Base-by-base conservation (phyloP, 92 coral and sea anemone genomes). In the Umimayanthus kanabou region DNA sequence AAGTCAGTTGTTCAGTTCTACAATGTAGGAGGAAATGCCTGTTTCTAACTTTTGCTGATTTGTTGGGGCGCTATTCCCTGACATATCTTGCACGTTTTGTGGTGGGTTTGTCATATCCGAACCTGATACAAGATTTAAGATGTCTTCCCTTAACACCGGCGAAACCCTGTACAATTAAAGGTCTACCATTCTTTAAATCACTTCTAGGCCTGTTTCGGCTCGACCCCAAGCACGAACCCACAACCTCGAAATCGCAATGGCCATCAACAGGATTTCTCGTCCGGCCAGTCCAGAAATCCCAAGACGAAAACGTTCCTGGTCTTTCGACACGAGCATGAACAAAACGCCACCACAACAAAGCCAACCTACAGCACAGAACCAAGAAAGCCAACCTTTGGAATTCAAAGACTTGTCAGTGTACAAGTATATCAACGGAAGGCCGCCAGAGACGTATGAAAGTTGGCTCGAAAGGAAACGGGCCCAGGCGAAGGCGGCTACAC, bases 401-500 rank as follows among this genome's bases (percentile, higher is more conserved):
- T 81, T 81, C 40, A 61, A 80, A 67, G 88, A 75, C 79, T 80
- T 85, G 80, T 69, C 94, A 20, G 92, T 85, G 85, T 86, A 84
- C 57, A 92, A 80, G 39, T 88, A 93, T 79, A 79, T 76, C 50
- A 58, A 85, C 15, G 79, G 84, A 71, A 93, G 87, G 73, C 91
- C 92, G 0, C 91, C 96, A 4, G 94, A 90, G 42, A 90, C 99
- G 28, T 95, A 89, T 72, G 98, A 94, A 25, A 84, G 79, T 74
- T 97, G 99, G 99, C 89, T 95, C 0, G 95, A 94, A 90, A 93
- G 88, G 90, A 97, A 97, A 84, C 91, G 96, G 81, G 84, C 90
- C 14, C 89, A 89, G 42, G 94, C 76, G 13, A 93, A 85, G 29
- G 85, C 85, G 9, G 76, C 79, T 5, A 55, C 30, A 29, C 61